A percentile compares a stretch with the other conserved stretches of the same genome.
Evolutionary conservation across 2,113 vertebrate species (phyloP).

Genomic region (Boulengerochromis microlepis): DNA sequence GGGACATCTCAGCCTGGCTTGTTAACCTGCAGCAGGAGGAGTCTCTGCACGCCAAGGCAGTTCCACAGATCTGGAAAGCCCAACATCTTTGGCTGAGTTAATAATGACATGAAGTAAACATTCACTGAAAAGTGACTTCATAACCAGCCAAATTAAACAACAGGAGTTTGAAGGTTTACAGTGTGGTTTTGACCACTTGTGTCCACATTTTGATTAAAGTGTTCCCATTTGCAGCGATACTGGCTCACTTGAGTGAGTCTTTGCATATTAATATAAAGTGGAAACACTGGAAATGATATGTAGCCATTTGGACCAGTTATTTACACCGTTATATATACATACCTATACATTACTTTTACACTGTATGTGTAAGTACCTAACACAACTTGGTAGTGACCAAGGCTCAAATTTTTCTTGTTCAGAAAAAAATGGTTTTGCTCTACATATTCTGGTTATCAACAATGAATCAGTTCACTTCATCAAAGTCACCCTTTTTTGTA

Average conservation of each 20-base stretch:
- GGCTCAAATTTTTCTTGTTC: neutral
- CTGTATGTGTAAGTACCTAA: neutral
- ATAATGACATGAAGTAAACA: neutral
- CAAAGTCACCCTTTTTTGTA: neutral
- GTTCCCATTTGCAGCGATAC: neutral
- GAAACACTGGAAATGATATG: neutral
- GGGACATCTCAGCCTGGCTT: slow-evolving; percentile 23
- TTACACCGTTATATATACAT: neutral
- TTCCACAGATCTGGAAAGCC: neutral
- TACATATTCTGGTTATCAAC: neutral
- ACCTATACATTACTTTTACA: neutral
- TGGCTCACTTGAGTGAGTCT: neutral
- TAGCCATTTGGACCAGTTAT: neutral
- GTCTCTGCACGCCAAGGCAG: neutral
- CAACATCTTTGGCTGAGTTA: neutral
- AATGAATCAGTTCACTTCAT: neutral
- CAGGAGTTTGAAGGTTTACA: neutral
- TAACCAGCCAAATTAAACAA: neutral
- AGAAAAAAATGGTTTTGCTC: neutral
- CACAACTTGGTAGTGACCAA: neutral
- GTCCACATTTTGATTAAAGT: neutral
- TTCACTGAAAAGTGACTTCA: neutral
- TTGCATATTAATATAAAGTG: neutral
- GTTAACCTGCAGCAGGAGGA: slow-evolving; percentile 17
- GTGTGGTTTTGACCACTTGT: neutral